phyloP scores from a whole-genome alignment of 2,888 invertebrate species.

The Sisyra terminalis region DNA sequence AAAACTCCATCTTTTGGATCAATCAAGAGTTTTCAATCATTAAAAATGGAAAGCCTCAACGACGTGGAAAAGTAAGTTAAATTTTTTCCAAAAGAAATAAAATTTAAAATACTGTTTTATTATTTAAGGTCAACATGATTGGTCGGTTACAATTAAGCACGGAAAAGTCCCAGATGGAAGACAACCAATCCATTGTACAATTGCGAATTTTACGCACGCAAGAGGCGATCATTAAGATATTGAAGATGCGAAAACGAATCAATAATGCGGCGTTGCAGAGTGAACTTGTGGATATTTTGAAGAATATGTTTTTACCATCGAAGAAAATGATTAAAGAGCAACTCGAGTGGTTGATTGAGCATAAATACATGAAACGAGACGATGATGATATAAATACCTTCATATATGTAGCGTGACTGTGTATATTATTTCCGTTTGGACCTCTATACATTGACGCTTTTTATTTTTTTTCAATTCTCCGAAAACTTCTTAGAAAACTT shows the following conservation, averaged over 20 bases:
- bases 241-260: constrained; percentile 94
- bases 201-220: constrained; percentile 82
- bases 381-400: constrained; percentile 96
- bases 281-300: constrained; percentile 93
- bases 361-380: constrained; percentile 92
- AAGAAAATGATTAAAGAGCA: constrained; percentile 99
- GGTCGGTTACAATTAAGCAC: constrained; percentile 90
- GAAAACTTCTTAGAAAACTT: too few species aligned
- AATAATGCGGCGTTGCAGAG: constrained; percentile 91
- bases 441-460: too few species aligned
- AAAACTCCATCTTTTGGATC: constrained; percentile 87
- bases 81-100: not conserved
- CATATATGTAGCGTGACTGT: constrained; percentile 81
- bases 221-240: constrained; percentile 97
- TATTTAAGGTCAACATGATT: constrained; percentile 66
- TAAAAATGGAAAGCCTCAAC: constrained; percentile 89
- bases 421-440: constrained; percentile 7
- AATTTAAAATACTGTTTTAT: constrained; percentile 5
- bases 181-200: constrained; percentile 97
- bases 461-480: too few species aligned
- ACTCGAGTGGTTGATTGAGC: constrained; percentile 98
- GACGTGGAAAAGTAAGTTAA: constrained; percentile 63
- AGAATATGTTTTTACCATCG: constrained; percentile 98
- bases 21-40: constrained; percentile 93
- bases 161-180: constrained; percentile 89